phyloP scores from a whole-genome alignment of 1,140 invertebrate species.

The Meloidogyne floridensis region DNA sequence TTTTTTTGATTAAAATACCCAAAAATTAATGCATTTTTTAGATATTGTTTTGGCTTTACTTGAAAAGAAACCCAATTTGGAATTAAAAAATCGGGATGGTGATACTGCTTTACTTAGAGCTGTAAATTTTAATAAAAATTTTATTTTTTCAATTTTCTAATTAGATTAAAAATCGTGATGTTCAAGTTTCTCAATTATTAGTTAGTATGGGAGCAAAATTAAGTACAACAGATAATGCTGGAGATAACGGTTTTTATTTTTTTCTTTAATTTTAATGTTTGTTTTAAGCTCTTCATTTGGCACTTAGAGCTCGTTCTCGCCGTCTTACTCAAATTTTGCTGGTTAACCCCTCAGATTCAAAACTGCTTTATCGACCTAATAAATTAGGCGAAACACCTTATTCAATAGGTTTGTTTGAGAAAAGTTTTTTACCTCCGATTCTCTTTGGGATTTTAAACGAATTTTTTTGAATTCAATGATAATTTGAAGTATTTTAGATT shows the following conservation, averaged over 20 bases:
- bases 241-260: constrained; percentile 71
- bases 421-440: neutral
- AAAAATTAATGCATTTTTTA: neutral
- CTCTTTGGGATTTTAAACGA: no score
- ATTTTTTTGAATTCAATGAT: no score
- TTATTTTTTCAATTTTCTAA: neutral
- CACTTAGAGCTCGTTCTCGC: constrained; percentile 86
- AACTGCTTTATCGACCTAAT: constrained; percentile 90
- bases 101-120: constrained; percentile 84
- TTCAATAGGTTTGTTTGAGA: constrained; percentile 75
- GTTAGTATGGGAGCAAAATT: constrained; percentile 92
- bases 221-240: constrained; percentile 83
- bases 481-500: neutral
- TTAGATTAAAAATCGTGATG: constrained; percentile 78
- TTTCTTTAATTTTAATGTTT: constrained; percentile 70
- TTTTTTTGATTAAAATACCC: no score
- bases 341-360: constrained; percentile 91
- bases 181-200: constrained; percentile 86
- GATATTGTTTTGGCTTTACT: constrained; percentile 83
- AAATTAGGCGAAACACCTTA: constrained; percentile 93
- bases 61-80: constrained; percentile 86
- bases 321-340: constrained; percentile 88
- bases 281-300: constrained; percentile 79
- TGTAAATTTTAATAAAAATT: constrained; percentile 17
- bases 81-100: constrained; percentile 88